phyloP scores from a whole-genome alignment of 1,140 invertebrate species.

The Physella acuta region DNA sequence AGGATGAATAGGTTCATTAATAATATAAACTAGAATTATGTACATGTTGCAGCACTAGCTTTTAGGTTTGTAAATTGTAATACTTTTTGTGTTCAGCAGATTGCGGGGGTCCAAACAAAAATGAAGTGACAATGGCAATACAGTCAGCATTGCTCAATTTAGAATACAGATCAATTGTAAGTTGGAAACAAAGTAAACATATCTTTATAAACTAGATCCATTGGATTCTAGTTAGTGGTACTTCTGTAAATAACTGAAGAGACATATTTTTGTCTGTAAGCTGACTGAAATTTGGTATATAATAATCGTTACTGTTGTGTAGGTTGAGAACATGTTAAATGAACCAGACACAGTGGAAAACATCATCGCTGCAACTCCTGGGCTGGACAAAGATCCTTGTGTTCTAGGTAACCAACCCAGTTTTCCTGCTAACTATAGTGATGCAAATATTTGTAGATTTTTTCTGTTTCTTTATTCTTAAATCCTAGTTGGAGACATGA shows the following conservation, averaged over 20 bases:
- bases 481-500: too few species aligned
- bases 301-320: neutral
- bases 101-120: constrained; percentile 12
- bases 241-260: neutral
- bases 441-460: too few species aligned
- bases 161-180: constrained; percentile 22
- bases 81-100: too few species aligned
- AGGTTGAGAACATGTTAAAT: constrained; percentile 21
- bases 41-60: too few species aligned
- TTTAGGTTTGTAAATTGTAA: too few species aligned
- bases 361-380: constrained; percentile 23
- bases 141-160: constrained; percentile 17
- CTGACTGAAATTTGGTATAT: neutral
- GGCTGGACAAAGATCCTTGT: constrained; percentile 21
- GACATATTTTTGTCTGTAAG: neutral
- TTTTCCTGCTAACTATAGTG: too few species aligned
- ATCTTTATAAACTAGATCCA: too few species aligned
- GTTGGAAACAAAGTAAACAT: neutral
- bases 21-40: too few species aligned
- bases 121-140: constrained; percentile 18
- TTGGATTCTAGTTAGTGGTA: too few species aligned
- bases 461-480: too few species aligned
- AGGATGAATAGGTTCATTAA: too few species aligned
- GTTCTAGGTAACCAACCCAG: constrained; percentile 18
- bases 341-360: constrained; percentile 21